Evolutionary conservation across 2,888 invertebrate genomes (phyloP), one percentile per base, ranked within the genome.

Genomic region (Luperina nickerlii): DNA sequence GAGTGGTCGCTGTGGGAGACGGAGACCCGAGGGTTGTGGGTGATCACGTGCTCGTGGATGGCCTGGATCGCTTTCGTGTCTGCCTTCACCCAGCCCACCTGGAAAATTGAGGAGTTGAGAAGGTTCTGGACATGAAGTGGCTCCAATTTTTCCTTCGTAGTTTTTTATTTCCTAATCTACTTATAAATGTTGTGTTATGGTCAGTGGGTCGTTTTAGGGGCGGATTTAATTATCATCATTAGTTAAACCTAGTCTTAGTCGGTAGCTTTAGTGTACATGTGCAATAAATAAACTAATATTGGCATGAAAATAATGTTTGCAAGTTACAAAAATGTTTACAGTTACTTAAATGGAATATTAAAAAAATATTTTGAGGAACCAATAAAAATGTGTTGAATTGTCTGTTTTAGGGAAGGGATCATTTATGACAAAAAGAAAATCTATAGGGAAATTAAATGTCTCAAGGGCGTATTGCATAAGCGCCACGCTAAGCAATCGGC

Each of bases 31-130:
- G 98, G 98, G 95, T 98, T 98, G 97, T 98, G 98, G n/a, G 98
- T 98, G 93, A 98, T 98, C 89, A 98, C 98, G 96, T 98, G 98
- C 90, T 98, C 98, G 96, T 98, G 98, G 91, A 98, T 98, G 9
- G 98, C 98, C 94, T 98, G 98, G 91, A 98, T 98, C 76, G 98
- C 98, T 94, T 98, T 98, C 76, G 98, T 98, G 93, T 98, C 98
- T 67, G 98, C 98, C 93, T 98, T 98, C 90, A 98, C 98, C 98
- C 98, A 98, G 78, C 98, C 98, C 83, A 98, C 98, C 98, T 98
- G 97, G 48, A 83, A 85, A 76, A 79, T 9, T 67, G 11, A 81
- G 79, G 51, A 77, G 68, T 66, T 63, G 45, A 73, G 54, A 51
- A 65, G n/a, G 42, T 75, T 66, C 54, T 15, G n/a, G 8, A n/a